These are phyloP conservation scores for Charina bottae DNA, from an alignment of 2,113 vertebrate species.

Conservation along the genomic window DNA sequence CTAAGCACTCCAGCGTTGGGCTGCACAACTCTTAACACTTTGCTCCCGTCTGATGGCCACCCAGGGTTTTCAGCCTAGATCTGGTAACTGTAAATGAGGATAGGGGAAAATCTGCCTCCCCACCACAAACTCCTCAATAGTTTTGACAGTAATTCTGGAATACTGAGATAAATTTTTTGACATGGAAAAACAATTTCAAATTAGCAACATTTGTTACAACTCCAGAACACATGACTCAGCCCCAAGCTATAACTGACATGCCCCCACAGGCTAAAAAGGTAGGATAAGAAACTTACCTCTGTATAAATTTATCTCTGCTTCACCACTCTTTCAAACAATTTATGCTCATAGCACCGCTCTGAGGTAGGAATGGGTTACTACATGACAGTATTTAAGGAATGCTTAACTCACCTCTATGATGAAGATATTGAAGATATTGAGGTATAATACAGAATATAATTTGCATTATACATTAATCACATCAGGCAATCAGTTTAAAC, in stretches of 20 bases:
- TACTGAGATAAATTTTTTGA: not conserved
- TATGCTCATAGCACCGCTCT: constrained; percentile 23
- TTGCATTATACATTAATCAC: not conserved
- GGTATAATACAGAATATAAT: not conserved
- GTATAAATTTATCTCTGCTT: not conserved
- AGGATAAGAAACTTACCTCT: not conserved
- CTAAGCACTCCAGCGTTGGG: not conserved
- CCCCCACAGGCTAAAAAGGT: not conserved
- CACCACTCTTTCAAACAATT: constrained; percentile 9
- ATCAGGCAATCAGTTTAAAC: not conserved
- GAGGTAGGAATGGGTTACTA: constrained; percentile 26
- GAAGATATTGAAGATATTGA: not conserved
- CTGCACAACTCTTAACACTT: not conserved
- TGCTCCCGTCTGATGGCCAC: not conserved
- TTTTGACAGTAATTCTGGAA: not conserved
- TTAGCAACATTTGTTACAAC: constrained; percentile 7
- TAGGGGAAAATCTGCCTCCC: not conserved
- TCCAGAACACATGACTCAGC: not conserved
- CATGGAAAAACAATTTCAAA: not conserved
- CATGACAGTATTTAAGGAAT: not conserved
- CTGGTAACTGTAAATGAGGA: not conserved
- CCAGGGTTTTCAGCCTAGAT: not conserved
- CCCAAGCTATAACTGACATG: not conserved
- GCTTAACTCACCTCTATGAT: not conserved
- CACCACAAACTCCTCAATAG: not conserved